Evolutionary conservation across 1,140 invertebrate species (phyloP), one percentile per base, ranked within the genome.

Genomic region (Sarcophaga peregrina): DNA sequence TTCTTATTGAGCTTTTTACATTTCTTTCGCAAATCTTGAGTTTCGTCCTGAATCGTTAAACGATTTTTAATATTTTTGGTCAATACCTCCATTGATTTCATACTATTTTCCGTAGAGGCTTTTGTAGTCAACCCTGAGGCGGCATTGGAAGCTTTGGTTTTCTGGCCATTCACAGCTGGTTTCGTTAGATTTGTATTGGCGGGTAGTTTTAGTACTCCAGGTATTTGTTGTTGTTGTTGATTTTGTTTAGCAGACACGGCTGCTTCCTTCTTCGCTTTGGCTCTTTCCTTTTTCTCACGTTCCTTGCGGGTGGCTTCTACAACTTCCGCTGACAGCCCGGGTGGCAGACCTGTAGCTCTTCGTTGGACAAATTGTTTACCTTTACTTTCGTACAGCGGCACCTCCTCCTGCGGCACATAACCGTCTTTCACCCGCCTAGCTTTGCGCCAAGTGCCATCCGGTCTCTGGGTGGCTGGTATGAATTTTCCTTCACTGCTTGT

Each of bases 381-480:
- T 93, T 98, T 98, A 86, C 96, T 98, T 92, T 98, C 97, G 83
- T 96, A 98, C 89, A 98, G 88, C 73, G 98, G 98, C 82, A 99
- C 96, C 93, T 99, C 98, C 91, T 99, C 98, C 91, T 99, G 98
- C 1, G 98, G 98, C 73, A 99, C 94, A 91, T 99, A 99, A 20
- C 98, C 98, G 87, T 99, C 98, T 93, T 97, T 98, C 0, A 99
- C 97, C 85, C 96, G 92, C 48, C 97, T 92, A 15, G 97, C 95
- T 91, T 99, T 99, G 78, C 98, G 93, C 98, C 98, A 99, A 8
- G 97, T 97, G n/a, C 98, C 98, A 93, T 99, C 98, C 3, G 98
- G 97, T 84, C 98, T 92, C 90, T 98, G 97, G 83, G 95, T 96
- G 0, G 97, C 97, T 81, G 98, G 97, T 85, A 99, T 98, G 90